Evolutionary conservation across 2,888 invertebrate species (phyloP), one percentile per base, ranked within the genome.

Genomic region (Liodrosophila aerea): DNA sequence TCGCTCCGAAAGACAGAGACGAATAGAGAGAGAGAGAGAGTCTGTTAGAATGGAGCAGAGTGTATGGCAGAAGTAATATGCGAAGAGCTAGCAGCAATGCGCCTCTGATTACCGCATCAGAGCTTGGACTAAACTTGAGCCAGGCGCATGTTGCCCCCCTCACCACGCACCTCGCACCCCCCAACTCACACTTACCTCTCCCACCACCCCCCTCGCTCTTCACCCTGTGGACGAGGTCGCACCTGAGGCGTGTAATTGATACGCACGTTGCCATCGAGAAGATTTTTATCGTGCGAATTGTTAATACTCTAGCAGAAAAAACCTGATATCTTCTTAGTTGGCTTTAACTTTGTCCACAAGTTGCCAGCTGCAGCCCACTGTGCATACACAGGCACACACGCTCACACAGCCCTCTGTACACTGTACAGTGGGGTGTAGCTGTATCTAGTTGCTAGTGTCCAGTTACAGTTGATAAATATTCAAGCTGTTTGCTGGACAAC

Each of bases 161-260:
- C 34, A 13, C 9, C 29, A 11, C 34, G 1, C 0, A 2, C 15
- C 7, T 7, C 8, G 7, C 15, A 4, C 11, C 33, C 7, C 37
- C 11, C n/a, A n/a, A n/a, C n/a, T n/a, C n/a, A n/a, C n/a, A n/a
- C n/a, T n/a, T 2, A 7, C 7, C 56, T 4, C 15, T 12, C 8
- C 27, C 12, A 29, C 2, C 40, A 1, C 15, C 43, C 5, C 30
- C 5, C n/a, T 12, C 12, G 27, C 15, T 18, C 12, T 15, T 22
- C 44, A 31, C 27, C 37, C 36, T 45, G 63, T 40, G 60, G 84
- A 61, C 76, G 86, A 87, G 87, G 85, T 85, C 81, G 85, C 85
- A 85, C 85, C 85, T 85, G 85, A 85, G 78, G 77, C 82, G 30
- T 76, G 84, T 81, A 85, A 85, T 87, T 76, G 85, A 85, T 74